phyloP scores from a whole-genome alignment of 2,113 vertebrate species.

The Oreotrochilus melanogaster region DNA sequence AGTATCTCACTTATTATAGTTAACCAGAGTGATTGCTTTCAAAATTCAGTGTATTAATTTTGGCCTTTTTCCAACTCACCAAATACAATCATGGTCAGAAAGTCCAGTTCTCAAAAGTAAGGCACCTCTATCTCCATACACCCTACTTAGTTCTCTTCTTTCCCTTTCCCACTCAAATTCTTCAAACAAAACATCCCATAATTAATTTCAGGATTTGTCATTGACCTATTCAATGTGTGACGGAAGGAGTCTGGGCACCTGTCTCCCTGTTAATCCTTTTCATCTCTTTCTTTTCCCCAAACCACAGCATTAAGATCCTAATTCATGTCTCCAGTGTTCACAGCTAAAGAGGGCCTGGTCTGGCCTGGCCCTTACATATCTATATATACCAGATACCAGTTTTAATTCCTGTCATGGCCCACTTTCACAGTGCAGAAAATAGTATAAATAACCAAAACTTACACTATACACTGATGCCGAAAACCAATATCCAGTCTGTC shows the following conservation, averaged over 20 bases:
- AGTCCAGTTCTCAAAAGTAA: neutral
- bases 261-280: neutral
- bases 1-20: neutral
- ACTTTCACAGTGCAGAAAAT: neutral
- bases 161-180: neutral
- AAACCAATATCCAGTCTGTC: neutral
- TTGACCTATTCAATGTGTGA: neutral
- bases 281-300: neutral
- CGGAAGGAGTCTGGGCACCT: neutral
- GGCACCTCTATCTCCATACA: neutral
- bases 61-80: slow-evolving; percentile 13
- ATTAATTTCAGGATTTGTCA: neutral
- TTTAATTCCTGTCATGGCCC: neutral
- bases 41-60: neutral
- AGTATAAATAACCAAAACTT: neutral
- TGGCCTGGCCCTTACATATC: neutral
- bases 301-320: neutral
- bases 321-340: neutral
- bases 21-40: slow-evolving; percentile 7
- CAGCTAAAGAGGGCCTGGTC: neutral
- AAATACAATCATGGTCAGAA: neutral
- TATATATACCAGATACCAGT: neutral
- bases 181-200: neutral
- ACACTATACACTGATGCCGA: neutral
- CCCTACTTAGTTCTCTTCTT: neutral